Evolutionary conservation across 2,888 invertebrate species (phyloP), one percentile per base, ranked within the genome.

Genomic region (Dryomyza anilis): DNA sequence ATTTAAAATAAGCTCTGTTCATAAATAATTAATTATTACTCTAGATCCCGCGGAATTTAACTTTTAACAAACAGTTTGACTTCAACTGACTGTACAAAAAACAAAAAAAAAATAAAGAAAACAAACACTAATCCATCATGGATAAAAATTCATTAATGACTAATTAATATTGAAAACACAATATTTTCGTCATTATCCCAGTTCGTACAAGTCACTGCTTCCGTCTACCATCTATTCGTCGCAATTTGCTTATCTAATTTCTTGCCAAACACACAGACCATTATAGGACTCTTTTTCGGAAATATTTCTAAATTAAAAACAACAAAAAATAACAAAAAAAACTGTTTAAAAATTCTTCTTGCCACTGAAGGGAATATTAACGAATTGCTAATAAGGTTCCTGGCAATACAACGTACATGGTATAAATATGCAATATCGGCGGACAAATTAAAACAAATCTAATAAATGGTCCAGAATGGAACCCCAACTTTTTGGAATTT

Each of bases 391-490:
- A 55, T 69, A 67, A 66, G 65, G 66, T 65, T 39, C 64, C 56
- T 68, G 12, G 55, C 12, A 48, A n/a, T 45, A 33, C 36, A 16
- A 43, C 12, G 19, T 30, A 39, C 19, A 52, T 46, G 27, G 59
- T 63, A 66, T 70, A 69, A 69, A 67, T 67, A 69, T 68, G 64
- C 66, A 71, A 67, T 69, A 69, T 14, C 57, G 50, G 25, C n/a
- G 21, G n/a, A 46, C 46, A 74, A 76, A 77, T 76, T 76, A 75
- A 74, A 72, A 70, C 72, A 74, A 78, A 77, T 76, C 78, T 75
- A 79, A 79, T 78, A 78, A 78, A 77, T 74, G 74, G 74, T 76
- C 75, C 76, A 74, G 72, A 76, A 76, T 12, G 36, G 36, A 21
- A 21, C 36, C 25, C 33, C 16, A 33, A 19, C 36, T 16, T n/a